These are phyloP conservation scores for Heliopora coerulea DNA, from an alignment of 92 coral and sea anemone species.

Conservation along the genomic window DNA sequence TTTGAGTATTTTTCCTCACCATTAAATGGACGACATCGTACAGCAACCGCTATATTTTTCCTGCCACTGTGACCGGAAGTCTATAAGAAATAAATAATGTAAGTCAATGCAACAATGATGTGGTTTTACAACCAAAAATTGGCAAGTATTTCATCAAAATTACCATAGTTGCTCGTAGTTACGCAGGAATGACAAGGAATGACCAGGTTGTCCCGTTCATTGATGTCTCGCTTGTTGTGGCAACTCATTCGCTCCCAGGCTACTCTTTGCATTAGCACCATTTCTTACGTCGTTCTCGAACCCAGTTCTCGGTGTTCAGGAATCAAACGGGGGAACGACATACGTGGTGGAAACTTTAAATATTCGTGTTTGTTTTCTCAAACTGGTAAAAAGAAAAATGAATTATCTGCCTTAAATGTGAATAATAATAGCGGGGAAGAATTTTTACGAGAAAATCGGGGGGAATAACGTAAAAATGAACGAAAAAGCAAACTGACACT, in stretches of 20 bases:
- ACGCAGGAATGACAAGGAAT: slow-evolving; percentile 45
- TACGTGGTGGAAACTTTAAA: too few species aligned
- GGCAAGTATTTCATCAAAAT: not conserved
- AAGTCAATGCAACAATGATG: slow-evolving; percentile 16
- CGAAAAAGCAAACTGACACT: too few species aligned
- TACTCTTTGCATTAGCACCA: too few species aligned
- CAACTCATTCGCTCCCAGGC: slow-evolving; percentile 29
- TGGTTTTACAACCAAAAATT: slow-evolving; percentile 8
- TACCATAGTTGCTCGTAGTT: slow-evolving; percentile 33
- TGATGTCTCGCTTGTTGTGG: slow-evolving; percentile 23
- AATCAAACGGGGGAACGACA: too few species aligned
- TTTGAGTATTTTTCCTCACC: slow-evolving; percentile 79
- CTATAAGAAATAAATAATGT: slow-evolving; percentile 58
- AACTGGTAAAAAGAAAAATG: too few species aligned
- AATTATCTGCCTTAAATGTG: too few species aligned
- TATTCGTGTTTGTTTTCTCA: too few species aligned
- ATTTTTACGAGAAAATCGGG: too few species aligned
- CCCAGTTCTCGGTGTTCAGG: too few species aligned
- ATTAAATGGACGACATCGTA: slow-evolving; percentile 93
- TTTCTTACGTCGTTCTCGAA: too few species aligned
- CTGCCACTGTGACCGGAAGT: slow-evolving; percentile 63
- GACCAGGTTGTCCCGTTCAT: slow-evolving; percentile 24
- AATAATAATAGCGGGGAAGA: too few species aligned
- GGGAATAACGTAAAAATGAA: too few species aligned
- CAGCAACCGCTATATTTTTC: slow-evolving; percentile 75